phyloP scores from a whole-genome alignment of 2,888 invertebrate species.

The Augiades crinisus region DNA sequence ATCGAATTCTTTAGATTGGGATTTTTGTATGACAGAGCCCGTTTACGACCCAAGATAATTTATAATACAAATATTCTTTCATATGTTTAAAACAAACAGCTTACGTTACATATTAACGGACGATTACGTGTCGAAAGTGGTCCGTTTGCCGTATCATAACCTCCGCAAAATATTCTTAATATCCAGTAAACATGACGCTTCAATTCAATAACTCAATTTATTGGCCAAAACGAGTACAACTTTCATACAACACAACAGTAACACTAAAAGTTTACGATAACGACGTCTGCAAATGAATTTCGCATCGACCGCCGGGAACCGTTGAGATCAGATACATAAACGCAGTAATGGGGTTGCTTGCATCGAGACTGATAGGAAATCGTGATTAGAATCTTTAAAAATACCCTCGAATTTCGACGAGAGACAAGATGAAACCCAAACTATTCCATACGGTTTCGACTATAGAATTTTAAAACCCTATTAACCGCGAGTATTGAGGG shows the following conservation, averaged over 20 bases:
- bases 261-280: not conserved
- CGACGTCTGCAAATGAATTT: not conserved
- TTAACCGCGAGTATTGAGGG: slow-evolving; percentile 41
- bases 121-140: too few relatives aligned
- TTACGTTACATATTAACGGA: too few relatives aligned
- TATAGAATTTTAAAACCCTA: slow-evolving; percentile 39
- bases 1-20: too few relatives aligned
- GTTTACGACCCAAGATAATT: too few relatives aligned
- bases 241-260: not conserved
- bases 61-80: too few relatives aligned
- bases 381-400: not conserved
- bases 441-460: slow-evolving; percentile 18
- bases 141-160: not conserved
- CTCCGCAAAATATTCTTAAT: not conserved
- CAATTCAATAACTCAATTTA: not conserved
- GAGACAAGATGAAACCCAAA: slow-evolving; percentile 18
- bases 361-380: not conserved
- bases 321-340: not conserved
- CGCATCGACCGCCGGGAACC: not conserved
- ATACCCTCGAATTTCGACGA: not conserved
- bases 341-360: not conserved
- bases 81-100: too few relatives aligned
- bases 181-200: not conserved
- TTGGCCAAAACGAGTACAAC: not conserved
- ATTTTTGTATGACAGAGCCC: too few relatives aligned